A percentile compares a stretch with the other conserved stretches of the same genome.
phyloP scores from a whole-genome alignment of 2,113 vertebrate species.

The Bubo bubo region DNA sequence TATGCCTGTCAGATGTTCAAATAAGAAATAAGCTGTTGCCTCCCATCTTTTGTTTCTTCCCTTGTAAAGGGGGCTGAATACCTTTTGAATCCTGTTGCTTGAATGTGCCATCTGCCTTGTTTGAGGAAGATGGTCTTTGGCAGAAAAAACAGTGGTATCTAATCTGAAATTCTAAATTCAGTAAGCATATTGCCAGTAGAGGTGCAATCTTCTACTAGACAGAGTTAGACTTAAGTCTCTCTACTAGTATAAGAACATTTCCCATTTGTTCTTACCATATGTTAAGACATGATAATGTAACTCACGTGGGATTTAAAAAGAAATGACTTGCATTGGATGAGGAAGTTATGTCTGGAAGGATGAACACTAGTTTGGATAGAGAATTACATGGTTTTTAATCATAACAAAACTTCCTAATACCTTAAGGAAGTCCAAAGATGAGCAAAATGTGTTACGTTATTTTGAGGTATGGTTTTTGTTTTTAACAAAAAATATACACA shows the following conservation, averaged over 20 bases:
- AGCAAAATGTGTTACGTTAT: neutral
- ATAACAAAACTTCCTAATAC: neutral
- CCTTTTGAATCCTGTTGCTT: constrained; percentile 14
- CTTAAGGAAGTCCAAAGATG: neutral
- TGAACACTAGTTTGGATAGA: neutral
- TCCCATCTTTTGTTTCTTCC: neutral
- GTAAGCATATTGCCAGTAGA: constrained; percentile 24
- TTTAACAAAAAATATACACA: neutral
- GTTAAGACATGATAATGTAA: neutral
- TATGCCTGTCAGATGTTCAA: neutral
- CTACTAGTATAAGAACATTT: neutral
- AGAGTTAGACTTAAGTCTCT: constrained; percentile 48
- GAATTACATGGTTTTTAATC: neutral
- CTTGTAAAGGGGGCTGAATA: neutral
- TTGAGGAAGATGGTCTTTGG: constrained; percentile 27
- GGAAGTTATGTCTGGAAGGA: neutral
- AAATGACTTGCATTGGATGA: neutral
- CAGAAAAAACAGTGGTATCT: constrained; percentile 16
- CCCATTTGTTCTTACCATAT: constrained; percentile 24
- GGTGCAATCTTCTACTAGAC: constrained; percentile 11
- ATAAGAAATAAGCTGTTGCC: neutral
- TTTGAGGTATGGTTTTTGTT: neutral
- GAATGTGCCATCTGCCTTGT: constrained; percentile 17
- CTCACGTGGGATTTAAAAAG: neutral
- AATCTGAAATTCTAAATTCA: constrained; percentile 46